phyloP scores from a whole-genome alignment of 2,113 vertebrate species.

The Rhinoderma darwinii region DNA sequence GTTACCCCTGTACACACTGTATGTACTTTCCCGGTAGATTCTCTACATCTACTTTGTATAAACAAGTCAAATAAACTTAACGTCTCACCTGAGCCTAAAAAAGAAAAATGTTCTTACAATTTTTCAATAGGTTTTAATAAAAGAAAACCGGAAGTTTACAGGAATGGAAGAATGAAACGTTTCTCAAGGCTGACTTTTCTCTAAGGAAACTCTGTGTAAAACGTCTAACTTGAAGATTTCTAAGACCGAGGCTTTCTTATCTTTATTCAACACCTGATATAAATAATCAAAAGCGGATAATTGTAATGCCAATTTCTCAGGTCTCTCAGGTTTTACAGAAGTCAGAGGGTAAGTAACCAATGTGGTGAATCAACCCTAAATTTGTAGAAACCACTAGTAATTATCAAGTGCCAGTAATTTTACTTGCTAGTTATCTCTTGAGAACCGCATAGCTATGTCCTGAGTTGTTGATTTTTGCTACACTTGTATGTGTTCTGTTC shows the following conservation, averaged over 20 bases:
- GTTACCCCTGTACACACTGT: neutral
- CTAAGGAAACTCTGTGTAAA: neutral
- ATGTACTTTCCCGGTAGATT: no score
- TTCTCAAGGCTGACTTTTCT: neutral
- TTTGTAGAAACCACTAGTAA: no score
- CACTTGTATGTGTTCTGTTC: no score
- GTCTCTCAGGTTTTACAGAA: neutral
- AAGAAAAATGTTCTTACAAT: neutral
- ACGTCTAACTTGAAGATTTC: neutral
- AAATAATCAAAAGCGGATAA: neutral
- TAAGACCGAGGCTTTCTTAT: neutral
- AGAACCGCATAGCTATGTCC: no score
- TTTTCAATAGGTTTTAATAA: conserved; percentile 4
- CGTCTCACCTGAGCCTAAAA: neutral
- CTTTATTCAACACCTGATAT: neutral
- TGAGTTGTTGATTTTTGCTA: no score
- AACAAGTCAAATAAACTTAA: neutral
- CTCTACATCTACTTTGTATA: neutral
- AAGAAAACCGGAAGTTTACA: neutral
- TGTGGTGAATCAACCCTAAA: no score
- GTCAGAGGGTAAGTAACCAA: no score
- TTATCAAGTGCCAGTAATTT: no score
- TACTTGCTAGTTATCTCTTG: no score
- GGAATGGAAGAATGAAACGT: neutral
- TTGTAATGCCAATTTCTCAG: neutral